Conservation (phyloP, 2,797 vertebrate genomes). For the Pangasius larnaudii region DNA sequence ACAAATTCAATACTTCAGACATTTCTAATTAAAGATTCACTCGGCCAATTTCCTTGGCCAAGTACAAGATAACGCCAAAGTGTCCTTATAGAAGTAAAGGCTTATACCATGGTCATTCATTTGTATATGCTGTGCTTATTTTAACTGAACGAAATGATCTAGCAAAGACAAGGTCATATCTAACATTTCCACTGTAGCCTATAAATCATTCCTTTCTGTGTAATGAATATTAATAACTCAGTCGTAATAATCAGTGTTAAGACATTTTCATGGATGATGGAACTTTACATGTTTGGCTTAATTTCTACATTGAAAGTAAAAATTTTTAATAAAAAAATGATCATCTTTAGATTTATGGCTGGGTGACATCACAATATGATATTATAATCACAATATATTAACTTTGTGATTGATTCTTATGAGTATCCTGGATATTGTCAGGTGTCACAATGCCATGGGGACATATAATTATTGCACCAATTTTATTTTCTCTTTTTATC, state of each 20-base stretch:
- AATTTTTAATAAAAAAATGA: background rate
- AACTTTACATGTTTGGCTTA: background rate
- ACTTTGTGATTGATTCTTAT: too few species aligned
- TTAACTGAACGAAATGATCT: background rate
- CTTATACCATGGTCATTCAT: background rate
- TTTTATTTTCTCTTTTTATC: too few species aligned
- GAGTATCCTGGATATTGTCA: too few species aligned
- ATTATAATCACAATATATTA: background rate
- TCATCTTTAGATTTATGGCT: background rate
- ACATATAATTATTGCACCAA: too few species aligned
- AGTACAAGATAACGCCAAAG: background rate
- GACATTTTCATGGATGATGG: background rate
- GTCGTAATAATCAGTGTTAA: background rate
- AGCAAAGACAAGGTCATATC: background rate
- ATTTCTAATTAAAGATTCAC: slow-evolving; percentile 8
- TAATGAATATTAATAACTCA: background rate
- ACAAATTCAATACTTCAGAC: slow-evolving; percentile 24
- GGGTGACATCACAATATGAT: background rate
- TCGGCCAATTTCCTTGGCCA: background rate
- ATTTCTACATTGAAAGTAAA: background rate
- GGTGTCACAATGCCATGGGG: too few species aligned
- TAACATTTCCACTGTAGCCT: background rate
- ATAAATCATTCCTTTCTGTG: background rate
- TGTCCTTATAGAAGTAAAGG: background rate
- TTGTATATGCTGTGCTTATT: background rate